Evolutionary conservation across 2,888 invertebrate species (phyloP).

Genomic region (Melinopterus prodromus): DNA sequence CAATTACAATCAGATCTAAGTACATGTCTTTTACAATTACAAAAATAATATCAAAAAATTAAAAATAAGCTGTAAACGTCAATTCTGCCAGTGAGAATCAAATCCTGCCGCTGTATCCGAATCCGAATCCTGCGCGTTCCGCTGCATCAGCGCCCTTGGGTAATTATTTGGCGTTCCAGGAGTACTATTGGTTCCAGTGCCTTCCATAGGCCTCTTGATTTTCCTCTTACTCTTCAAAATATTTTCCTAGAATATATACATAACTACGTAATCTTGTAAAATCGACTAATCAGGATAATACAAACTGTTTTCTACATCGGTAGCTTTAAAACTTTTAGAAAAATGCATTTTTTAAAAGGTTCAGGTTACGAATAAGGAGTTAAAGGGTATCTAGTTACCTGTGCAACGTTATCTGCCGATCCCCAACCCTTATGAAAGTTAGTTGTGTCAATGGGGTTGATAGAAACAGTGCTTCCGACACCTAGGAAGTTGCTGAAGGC

Average conservation of each 20-base stretch:
- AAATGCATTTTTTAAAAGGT: neutral
- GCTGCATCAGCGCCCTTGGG: slow-evolving; percentile 45
- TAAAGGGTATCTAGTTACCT: slow-evolving; percentile 58
- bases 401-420: slow-evolving; percentile 86
- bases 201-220: slow-evolving; percentile 66
- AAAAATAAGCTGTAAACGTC: slow-evolving; percentile 22
- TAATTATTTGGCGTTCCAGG: slow-evolving; percentile 71
- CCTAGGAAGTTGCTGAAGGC: slow-evolving; percentile 91
- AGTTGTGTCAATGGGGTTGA: slow-evolving; percentile 63
- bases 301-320: neutral
- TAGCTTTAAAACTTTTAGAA: slow-evolving; percentile 18
- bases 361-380: slow-evolving; percentile 9
- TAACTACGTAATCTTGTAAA: slow-evolving; percentile 30
- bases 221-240: slow-evolving; percentile 74
- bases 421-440: slow-evolving; percentile 89
- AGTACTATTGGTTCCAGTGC: slow-evolving; percentile 65
- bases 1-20: slow-evolving; percentile 27
- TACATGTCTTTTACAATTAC: slow-evolving; percentile 24
- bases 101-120: slow-evolving; percentile 91
- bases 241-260: slow-evolving; percentile 60
- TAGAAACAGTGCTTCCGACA: slow-evolving; percentile 68
- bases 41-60: slow-evolving; percentile 14
- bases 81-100: slow-evolving; percentile 74
- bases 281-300: neutral
- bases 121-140: slow-evolving; percentile 74